Conservation (phyloP, 1,140 invertebrate species). For the Meloidogyne floridensis region DNA sequence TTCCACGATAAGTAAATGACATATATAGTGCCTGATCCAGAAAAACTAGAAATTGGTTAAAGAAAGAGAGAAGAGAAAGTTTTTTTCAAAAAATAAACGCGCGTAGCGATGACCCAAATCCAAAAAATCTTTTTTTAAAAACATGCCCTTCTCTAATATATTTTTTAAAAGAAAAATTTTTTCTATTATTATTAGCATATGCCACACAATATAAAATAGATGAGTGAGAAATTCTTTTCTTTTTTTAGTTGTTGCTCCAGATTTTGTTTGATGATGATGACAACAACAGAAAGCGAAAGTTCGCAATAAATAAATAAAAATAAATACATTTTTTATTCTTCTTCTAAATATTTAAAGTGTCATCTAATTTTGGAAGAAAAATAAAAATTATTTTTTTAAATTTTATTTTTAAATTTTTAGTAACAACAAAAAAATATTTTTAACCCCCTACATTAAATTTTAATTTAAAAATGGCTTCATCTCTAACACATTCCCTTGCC, state of each 20-base stretch:
- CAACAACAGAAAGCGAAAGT: background rate
- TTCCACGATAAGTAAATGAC: background rate
- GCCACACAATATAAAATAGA: background rate
- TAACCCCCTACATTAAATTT: too few species aligned
- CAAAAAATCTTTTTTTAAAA: slow-evolving; percentile 5
- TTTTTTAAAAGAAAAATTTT: background rate
- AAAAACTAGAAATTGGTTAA: background rate
- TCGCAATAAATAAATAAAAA: background rate
- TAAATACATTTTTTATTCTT: background rate
- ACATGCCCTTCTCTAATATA: background rate
- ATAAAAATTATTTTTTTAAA: background rate
- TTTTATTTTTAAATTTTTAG: background rate
- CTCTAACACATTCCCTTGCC: background rate
- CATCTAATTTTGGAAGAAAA: background rate
- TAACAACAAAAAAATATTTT: too few species aligned
- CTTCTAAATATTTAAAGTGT: background rate
- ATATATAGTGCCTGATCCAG: background rate
- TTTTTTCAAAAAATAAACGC: slow-evolving; percentile 1
- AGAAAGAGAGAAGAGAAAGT: background rate
- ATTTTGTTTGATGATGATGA: slow-evolving; percentile 2
- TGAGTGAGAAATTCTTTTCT: background rate
- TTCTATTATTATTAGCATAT: slow-evolving; percentile 7
- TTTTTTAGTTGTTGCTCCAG: background rate
- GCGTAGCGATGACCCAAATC: slow-evolving; percentile 26
- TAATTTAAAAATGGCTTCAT: background rate